Conservation (phyloP, 2,888 invertebrate species). For the Amphimallon solstitiale region DNA sequence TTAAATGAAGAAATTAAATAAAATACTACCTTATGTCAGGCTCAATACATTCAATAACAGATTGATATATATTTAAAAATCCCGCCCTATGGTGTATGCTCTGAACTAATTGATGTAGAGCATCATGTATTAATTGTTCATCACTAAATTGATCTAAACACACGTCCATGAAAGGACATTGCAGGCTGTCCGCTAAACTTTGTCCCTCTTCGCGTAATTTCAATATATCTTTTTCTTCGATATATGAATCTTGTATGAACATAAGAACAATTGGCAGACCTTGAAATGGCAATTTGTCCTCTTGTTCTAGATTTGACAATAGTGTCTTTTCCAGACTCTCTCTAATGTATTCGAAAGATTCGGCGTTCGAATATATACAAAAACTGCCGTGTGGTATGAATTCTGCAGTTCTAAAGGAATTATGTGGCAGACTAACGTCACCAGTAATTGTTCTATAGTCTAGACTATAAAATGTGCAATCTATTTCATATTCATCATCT, state of each 20-base stretch:
- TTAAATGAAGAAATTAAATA: background rate
- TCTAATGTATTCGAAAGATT: constrained; percentile 91
- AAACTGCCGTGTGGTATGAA: constrained; percentile 92
- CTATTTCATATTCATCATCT: constrained; percentile 85
- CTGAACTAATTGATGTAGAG: constrained; percentile 78
- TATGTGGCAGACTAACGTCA: constrained; percentile 81
- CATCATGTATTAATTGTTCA: constrained; percentile 74
- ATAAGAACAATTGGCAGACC: constrained; percentile 89
- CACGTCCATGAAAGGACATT: constrained; percentile 87
- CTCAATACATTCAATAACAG: constrained; percentile 81
- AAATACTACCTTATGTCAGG: constrained; percentile 79
- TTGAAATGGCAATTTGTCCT: constrained; percentile 88
- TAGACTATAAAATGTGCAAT: constrained; percentile 81
- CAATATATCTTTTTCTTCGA: constrained; percentile 87
- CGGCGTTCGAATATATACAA: constrained; percentile 90
- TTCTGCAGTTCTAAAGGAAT: constrained; percentile 84
- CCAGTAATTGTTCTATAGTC: constrained; percentile 89
- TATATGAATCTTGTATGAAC: constrained; percentile 85
- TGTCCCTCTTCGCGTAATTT: constrained; percentile 89
- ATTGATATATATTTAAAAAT: constrained; percentile 76
- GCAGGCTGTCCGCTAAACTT: constrained; percentile 86
- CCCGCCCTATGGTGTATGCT: constrained; percentile 83
- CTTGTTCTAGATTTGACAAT: constrained; percentile 87
- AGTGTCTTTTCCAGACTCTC: constrained; percentile 92
- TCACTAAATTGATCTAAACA: constrained; percentile 74